Conservation (phyloP, 2,888 invertebrate species). For the Buathra laborator region DNA sequence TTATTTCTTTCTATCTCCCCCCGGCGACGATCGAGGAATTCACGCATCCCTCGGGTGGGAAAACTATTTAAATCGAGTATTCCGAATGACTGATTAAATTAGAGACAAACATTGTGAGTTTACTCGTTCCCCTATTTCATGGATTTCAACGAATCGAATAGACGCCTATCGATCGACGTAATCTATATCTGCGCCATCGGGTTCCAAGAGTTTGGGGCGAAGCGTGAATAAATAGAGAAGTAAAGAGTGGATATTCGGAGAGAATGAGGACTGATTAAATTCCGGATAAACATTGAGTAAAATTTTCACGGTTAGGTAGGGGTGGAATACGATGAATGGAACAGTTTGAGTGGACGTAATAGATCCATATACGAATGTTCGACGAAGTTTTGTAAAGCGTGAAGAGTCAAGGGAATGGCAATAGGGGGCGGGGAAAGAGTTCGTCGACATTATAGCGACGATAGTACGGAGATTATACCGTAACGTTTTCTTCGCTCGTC, state of each 20-base stretch:
- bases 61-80: constrained; percentile 52
- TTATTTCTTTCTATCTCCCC: neutral
- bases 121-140: neutral
- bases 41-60: constrained; percentile 26
- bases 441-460: neutral
- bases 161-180: neutral
- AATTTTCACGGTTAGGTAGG: neutral
- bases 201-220: neutral
- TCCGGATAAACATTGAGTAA: constrained; percentile 7
- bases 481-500: constrained; percentile 56
- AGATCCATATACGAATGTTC: neutral
- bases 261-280: neutral
- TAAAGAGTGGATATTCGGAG: neutral
- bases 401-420: neutral
- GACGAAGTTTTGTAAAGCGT: neutral
- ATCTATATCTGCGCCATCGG: neutral
- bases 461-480: constrained; percentile 38
- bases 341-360: constrained; percentile 20
- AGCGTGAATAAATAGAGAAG: neutral
- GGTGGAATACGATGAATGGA: constrained; percentile 7
- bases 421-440: neutral
- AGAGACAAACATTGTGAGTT: constrained; percentile 29
- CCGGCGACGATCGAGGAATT: constrained; percentile 24
- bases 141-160: neutral
- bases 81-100: constrained; percentile 51